Percentiles rank a stretch among this genome's conserved stretches.
Evolutionary conservation across 2,113 vertebrate species (phyloP).

Genomic region (Heliornis fulica): DNA sequence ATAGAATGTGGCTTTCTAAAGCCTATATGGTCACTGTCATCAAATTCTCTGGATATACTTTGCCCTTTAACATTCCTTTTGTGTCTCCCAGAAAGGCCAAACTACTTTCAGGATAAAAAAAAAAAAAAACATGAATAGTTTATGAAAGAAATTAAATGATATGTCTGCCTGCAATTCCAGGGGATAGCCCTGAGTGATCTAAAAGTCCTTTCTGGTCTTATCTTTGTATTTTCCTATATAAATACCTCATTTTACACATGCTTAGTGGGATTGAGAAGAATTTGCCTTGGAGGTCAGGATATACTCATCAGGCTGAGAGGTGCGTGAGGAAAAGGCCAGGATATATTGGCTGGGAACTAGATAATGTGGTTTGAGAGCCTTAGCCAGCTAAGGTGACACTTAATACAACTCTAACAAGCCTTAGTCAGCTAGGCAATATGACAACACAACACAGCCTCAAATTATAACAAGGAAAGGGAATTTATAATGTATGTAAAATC

Average conservation of each 20-base stretch:
- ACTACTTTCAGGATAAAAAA: not conserved
- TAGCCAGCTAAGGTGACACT: not conserved
- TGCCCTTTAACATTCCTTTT: slow-evolving; percentile 16
- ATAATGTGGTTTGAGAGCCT: not conserved
- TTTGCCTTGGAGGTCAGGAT: not conserved
- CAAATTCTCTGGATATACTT: not conserved
- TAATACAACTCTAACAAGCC: not conserved
- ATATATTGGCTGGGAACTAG: not conserved
- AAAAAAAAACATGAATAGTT: not conserved
- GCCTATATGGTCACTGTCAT: not conserved
- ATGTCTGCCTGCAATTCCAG: not conserved
- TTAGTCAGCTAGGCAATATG: not conserved
- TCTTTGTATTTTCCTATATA: not conserved
- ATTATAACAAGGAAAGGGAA: not conserved
- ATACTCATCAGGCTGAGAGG: not conserved
- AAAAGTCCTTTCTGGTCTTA: not conserved
- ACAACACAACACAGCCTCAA: not conserved
- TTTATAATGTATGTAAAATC: not conserved
- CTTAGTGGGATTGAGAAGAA: not conserved
- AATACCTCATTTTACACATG: not conserved
- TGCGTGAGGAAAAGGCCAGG: not conserved
- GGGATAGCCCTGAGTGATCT: not conserved
- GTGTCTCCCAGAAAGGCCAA: not conserved
- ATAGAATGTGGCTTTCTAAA: not conserved
- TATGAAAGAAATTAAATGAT: not conserved